phyloP scores from a whole-genome alignment of 2,113 vertebrate genomes.

The Oreotrochilus melanogaster region DNA sequence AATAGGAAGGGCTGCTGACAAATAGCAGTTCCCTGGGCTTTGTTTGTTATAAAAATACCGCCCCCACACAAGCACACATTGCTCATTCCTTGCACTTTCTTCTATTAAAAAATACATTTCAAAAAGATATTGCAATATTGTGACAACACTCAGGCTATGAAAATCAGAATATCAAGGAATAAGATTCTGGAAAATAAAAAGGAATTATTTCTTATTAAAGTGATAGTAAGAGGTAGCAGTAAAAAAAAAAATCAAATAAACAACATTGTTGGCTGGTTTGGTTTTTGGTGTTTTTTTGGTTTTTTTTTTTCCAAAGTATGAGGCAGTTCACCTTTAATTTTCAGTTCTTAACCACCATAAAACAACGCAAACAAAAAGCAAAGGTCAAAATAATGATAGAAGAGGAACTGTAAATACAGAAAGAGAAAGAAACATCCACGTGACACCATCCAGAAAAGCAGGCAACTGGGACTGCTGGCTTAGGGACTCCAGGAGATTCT shows the following conservation, averaged over 20 bases:
- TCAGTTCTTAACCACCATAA: not conserved
- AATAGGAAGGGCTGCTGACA: not conserved
- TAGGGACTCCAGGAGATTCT: not conserved
- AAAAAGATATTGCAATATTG: not conserved
- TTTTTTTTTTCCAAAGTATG: not conserved
- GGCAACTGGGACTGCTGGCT: not conserved
- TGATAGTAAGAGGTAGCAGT: not conserved
- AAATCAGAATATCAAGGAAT: not conserved
- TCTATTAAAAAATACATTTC: not conserved
- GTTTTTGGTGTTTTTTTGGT: too few relatives aligned
- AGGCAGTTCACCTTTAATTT: not conserved
- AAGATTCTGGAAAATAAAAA: not conserved
- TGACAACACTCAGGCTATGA: not conserved
- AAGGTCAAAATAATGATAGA: not conserved
- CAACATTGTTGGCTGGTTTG: accelerated
- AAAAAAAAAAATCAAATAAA: not conserved
- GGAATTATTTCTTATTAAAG: not conserved
- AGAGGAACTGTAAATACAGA: not conserved
- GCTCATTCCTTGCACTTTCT: not conserved
- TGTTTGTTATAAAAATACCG: not conserved
- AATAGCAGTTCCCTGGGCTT: not conserved
- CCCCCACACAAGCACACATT: not conserved
- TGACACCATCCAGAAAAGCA: not conserved
- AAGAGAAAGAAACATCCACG: not conserved
- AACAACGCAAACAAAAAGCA: not conserved